Evolutionary conservation across 2,888 invertebrate genomes (phyloP).

Genomic region (Fragum fragum): DNA sequence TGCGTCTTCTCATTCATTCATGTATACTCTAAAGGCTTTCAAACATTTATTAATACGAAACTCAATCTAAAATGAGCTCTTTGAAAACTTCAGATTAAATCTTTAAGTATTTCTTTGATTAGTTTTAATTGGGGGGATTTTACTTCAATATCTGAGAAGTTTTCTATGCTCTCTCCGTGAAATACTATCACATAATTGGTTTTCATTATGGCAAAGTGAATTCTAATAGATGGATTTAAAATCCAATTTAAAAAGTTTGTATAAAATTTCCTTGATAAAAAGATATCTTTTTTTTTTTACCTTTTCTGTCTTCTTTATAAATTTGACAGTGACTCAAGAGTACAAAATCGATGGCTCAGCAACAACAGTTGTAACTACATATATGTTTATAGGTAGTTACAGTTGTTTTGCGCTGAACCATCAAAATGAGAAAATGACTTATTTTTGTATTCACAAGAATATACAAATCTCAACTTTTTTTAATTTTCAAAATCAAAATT

Average conservation of each 20-base stretch:
- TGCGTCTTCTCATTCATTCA: constrained; percentile 22
- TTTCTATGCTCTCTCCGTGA: constrained; percentile 27
- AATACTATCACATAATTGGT: constrained; percentile 45
- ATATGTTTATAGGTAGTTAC: too few relatives aligned
- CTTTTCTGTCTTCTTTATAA: too few relatives aligned
- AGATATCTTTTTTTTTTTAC: not conserved
- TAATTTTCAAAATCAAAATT: too few relatives aligned
- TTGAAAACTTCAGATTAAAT: constrained; percentile 14
- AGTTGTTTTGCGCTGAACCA: too few relatives aligned
- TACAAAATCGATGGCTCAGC: too few relatives aligned
- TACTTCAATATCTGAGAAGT: constrained; percentile 10
- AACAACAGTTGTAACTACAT: too few relatives aligned
- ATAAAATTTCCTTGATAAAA: constrained; percentile 15
- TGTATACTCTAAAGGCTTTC: constrained; percentile 24
- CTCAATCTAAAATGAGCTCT: constrained; percentile 8
- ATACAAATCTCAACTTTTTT: too few relatives aligned
- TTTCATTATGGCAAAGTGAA: constrained; percentile 19
- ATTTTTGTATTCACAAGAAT: too few relatives aligned
- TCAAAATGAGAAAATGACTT: too few relatives aligned
- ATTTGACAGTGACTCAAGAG: too few relatives aligned
- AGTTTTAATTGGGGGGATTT: constrained; percentile 35
- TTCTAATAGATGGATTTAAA: constrained; percentile 28
- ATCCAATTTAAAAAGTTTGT: constrained; percentile 22
- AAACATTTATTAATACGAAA: constrained; percentile 22
- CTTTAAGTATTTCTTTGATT: constrained; percentile 20